Evolutionary conservation across 2,888 invertebrate species (phyloP).

Genomic region (Drosophila nigricruria): DNA sequence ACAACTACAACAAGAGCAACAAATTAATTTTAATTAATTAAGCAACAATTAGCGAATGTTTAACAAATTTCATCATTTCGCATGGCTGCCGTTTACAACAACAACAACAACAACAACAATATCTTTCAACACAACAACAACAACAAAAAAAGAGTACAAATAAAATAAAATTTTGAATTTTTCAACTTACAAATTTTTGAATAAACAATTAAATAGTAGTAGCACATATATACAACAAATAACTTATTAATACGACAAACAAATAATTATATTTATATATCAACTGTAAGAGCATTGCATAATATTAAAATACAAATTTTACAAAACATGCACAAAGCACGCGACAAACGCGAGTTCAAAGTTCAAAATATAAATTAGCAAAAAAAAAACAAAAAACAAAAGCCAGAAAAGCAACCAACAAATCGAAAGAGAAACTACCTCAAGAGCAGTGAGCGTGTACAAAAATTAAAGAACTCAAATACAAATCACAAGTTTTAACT

Average conservation of each 20-base stretch:
- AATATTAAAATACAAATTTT: constrained; percentile 47
- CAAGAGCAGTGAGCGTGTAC: constrained; percentile 62
- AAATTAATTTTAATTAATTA: constrained; percentile 21
- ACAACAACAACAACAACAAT: constrained; percentile 55
- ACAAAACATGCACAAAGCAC: constrained; percentile 46
- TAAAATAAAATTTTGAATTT: constrained; percentile 43
- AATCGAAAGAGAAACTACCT: constrained; percentile 72
- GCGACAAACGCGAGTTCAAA: constrained; percentile 66
- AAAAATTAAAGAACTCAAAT: constrained; percentile 40
- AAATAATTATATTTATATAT: constrained; percentile 55
- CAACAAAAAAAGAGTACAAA: constrained; percentile 69
- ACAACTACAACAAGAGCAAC: constrained; percentile 14
- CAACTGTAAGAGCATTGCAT: constrained; percentile 35
- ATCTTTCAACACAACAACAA: constrained; percentile 75
- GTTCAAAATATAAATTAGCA: constrained; percentile 31
- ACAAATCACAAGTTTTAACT: constrained; percentile 23
- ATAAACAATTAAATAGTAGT: constrained; percentile 65
- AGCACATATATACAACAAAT: constrained; percentile 68
- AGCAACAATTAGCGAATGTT: constrained; percentile 38
- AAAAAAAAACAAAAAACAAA: neutral
- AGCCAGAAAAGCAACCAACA: constrained; percentile 14
- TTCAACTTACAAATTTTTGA: constrained; percentile 68
- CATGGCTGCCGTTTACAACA: constrained; percentile 69
- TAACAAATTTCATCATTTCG: constrained; percentile 42
- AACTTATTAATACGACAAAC: constrained; percentile 8